Percentiles rank a stretch among this genome's conserved stretches.
Evolutionary conservation across 2,888 invertebrate genomes (phyloP).

Genomic region (Heliconius sara): DNA sequence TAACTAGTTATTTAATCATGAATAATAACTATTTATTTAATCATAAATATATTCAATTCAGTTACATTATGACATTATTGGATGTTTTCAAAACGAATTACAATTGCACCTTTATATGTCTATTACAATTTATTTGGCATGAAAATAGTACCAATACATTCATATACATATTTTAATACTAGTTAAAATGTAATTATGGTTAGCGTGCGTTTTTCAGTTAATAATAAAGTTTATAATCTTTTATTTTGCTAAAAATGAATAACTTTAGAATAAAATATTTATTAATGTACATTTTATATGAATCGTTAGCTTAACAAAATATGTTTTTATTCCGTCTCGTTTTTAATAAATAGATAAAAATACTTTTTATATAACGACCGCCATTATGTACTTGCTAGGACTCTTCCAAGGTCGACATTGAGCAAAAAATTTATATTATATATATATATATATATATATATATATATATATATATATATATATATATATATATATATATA

Average conservation of each 20-base stretch:
- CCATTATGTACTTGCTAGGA: constrained; percentile 6
- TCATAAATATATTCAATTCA: neutral
- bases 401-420: constrained; percentile 6
- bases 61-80: neutral
- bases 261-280: neutral
- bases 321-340: constrained; percentile 1
- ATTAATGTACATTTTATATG: neutral
- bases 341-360: constrained; percentile 10
- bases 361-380: constrained; percentile 1
- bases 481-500: too few relatives aligned
- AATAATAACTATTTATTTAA: neutral
- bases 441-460: neutral
- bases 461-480: too few relatives aligned
- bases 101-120: neutral
- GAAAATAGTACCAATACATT: neutral
- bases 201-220: neutral
- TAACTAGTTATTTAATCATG: neutral
- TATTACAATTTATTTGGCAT: neutral
- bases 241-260: neutral
- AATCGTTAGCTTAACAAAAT: neutral
- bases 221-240: neutral
- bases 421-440: neutral
- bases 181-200: neutral
- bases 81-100: neutral
- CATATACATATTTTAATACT: neutral